Base-by-base conservation (phyloP, 2,113 vertebrate species). In the Thermophis baileyi region DNA sequence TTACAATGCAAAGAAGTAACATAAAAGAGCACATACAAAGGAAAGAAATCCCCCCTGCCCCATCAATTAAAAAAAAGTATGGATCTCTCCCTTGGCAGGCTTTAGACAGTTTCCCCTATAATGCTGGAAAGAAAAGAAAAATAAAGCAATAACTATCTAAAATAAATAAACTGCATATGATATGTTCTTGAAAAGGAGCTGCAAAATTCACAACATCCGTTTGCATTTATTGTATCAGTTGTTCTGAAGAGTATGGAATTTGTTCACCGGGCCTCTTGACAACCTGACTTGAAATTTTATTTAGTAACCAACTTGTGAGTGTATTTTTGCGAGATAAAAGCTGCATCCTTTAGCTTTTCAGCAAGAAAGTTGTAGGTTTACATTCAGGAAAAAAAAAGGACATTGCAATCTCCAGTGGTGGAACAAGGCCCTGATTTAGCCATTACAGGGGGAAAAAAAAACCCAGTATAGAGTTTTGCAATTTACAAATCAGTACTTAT, bases 1-100 rank as follows among this genome's bases (percentile, higher is more conserved):
- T 94, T 95, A 93, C 93, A 94, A 86, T 53, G 85, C 18, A n/a
- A 93, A 95, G 89, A 54, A 94, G 96, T 85, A 94, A 91, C 94
- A 95, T 94, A 95, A 95, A 91, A 88, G 1, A 2, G 91, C 91
- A n/a, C 1, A 44, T 18, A 93, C 0, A 51, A 91, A 74, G n/a
- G 85, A 94, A 85, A 86, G 40, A 3, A 22, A 53, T 14, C 35
- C 46, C 5, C 12, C 1, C 30, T 57, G 91, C 95, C 92, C 88
- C 94, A 85, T 93, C 10, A 7, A 47, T 90, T 44, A 44, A 87
- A 94, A 90, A 74, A 94, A 94, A 94, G 92, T 5, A 95, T 93
- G 91, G 3, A 46, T 57, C 24, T 11, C 85, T 0, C 1, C 2
- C 51, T 9, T 35, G 89, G 91, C 60, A 93, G 93, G 47, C 14